Evolutionary conservation across 2,113 vertebrate species (phyloP).

Genomic region (Genyomyrus donnyi): DNA sequence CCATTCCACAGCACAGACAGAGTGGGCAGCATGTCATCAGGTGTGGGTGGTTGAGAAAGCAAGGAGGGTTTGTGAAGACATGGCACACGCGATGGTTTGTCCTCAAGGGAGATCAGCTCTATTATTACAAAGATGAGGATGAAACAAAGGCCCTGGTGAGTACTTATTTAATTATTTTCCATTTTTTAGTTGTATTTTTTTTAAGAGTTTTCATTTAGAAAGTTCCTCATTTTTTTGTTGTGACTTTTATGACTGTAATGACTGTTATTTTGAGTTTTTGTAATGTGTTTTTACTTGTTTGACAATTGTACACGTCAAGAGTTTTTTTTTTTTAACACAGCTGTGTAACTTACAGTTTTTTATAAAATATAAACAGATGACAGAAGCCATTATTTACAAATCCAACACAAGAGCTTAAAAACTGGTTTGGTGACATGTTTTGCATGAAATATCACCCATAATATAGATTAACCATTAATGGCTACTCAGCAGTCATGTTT

Average conservation of each 20-base stretch:
- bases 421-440: neutral
- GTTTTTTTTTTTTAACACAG: neutral
- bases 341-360: neutral
- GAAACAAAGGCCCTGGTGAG: conserved; percentile 94
- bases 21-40: conserved; percentile 59
- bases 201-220: neutral
- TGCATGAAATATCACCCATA: neutral
- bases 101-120: conserved; percentile 84
- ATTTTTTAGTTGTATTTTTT: neutral
- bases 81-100: conserved; percentile 98
- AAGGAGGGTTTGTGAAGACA: conserved; percentile 97
- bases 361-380: neutral
- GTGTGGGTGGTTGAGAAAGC: conserved; percentile 94
- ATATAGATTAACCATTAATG: neutral
- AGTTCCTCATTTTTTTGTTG: neutral
- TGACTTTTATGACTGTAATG: neutral
- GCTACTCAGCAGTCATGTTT: neutral
- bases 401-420: neutral
- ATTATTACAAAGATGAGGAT: conserved; percentile 95
- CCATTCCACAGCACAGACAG: conserved; percentile 50
- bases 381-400: neutral
- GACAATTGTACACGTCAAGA: neutral
- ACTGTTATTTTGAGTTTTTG: neutral
- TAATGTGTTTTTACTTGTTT: neutral
- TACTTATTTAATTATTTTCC: conserved; percentile 4